Base-by-base conservation (phyloP, 2,888 invertebrate genomes). In the Caenorhabditis sp. region DNA sequence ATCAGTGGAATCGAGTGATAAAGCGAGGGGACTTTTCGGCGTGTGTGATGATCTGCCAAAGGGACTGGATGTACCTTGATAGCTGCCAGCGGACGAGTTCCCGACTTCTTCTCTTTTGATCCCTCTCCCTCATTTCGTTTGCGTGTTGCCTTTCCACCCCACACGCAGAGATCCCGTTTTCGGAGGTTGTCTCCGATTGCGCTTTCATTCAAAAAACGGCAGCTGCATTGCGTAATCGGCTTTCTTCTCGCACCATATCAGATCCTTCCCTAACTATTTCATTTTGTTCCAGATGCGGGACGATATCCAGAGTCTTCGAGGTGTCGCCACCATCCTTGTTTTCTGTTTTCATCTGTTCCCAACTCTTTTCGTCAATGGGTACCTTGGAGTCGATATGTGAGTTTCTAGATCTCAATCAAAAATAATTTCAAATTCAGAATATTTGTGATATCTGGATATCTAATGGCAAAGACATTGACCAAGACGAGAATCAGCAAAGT, bases 371-470 rank as follows among this genome's bases (percentile, higher is more conserved):
- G 67, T 53, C 6, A 77, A 82, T 77, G 82, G 82, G 9, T 82
- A 72, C 15, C 58, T 82, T 0, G 82, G 82, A 62, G 82, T 82
- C 18, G 82, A 82, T 50, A 56, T 77, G 82, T 77, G 15, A 58
- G 77, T 60, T 13, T n/a, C n/a, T n/a, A n/a, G n/a, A n/a, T n/a
- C n/a, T n/a, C n/a, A n/a, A n/a, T n/a, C n/a, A n/a, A n/a, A n/a
- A n/a, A n/a, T n/a, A n/a, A n/a, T n/a, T n/a, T n/a, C n/a, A n/a
- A n/a, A n/a, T 62, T 24, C 56, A 81, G 81, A 68, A 72, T 82
- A 24, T 82, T 82, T 44, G 82, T 82, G 1, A 71, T 82, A 5
- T 82, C 82, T 8, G 82, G 82, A 1, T 82, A 72, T 53, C 58
- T 82, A 0, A 82, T 82, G 82, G 76, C 82, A 9, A 20, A 20